Conservation (phyloP, 2,888 invertebrate genomes). For the Coleophora flavipennella region DNA sequence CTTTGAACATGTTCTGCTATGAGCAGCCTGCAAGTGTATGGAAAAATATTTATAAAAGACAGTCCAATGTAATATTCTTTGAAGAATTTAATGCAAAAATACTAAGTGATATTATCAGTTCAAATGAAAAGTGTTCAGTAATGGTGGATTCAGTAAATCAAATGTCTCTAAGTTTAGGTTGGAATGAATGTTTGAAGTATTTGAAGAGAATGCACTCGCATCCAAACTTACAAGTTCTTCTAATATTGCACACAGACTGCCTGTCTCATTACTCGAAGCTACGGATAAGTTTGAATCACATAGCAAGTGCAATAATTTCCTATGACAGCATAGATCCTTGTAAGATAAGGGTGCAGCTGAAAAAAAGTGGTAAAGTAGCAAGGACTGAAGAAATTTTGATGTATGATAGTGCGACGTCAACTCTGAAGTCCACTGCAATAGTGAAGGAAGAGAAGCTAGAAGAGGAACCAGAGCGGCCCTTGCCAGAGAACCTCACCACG, state of each 20-base stretch:
- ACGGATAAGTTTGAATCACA: constrained; percentile 55
- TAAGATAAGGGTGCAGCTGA: constrained; percentile 48
- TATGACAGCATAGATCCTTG: constrained; percentile 29
- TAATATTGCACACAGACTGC: constrained; percentile 66
- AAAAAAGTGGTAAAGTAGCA: constrained; percentile 68
- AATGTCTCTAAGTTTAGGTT: constrained; percentile 49
- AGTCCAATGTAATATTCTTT: constrained; percentile 27
- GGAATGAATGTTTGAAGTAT: constrained; percentile 40
- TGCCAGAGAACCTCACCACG: constrained; percentile 65
- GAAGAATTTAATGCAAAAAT: constrained; percentile 27
- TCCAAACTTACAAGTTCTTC: constrained; percentile 39
- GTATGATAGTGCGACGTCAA: constrained; percentile 38
- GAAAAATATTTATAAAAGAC: constrained; percentile 36
- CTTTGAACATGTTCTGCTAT: constrained; percentile 40
- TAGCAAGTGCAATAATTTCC: constrained; percentile 49
- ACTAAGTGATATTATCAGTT: constrained; percentile 22
- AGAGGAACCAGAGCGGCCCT: constrained; percentile 45
- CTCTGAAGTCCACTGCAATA: constrained; percentile 35
- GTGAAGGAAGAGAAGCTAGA: constrained; percentile 32
- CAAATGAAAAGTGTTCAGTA: constrained; percentile 30
- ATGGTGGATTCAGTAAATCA: constrained; percentile 59
- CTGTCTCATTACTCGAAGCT: constrained; percentile 46
- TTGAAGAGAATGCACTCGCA: constrained; percentile 30
- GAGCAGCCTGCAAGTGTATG: constrained; percentile 45
- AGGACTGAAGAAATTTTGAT: constrained; percentile 51